Evolutionary conservation across 2,888 invertebrate species (phyloP).

Genomic region (Tetragnatha montana): DNA sequence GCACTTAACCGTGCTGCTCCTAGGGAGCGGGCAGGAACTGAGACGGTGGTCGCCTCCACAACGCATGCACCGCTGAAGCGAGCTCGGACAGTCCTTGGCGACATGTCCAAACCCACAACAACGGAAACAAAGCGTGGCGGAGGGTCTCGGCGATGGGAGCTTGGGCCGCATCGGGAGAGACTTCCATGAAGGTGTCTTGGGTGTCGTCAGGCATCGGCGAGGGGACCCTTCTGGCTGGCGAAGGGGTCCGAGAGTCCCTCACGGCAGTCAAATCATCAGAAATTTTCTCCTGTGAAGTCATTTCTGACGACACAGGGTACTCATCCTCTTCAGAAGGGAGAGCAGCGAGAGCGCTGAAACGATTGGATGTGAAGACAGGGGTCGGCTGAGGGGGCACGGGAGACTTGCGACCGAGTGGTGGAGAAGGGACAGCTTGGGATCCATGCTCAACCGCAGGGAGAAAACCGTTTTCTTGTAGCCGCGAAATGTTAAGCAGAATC

Average conservation of each 20-base stretch:
- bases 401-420: no score
- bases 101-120: background rate
- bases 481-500: no score
- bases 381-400: no score
- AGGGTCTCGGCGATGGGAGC: background rate
- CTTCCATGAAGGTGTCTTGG: background rate
- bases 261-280: background rate
- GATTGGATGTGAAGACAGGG: no score
- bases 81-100: no score
- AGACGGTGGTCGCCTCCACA: background rate
- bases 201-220: background rate
- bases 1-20: background rate
- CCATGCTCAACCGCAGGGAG: no score
- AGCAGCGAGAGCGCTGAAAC: no score
- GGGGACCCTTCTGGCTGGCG: background rate
- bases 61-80: no score
- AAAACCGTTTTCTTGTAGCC: no score
- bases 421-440: no score
- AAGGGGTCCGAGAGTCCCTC: background rate
- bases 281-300: background rate
- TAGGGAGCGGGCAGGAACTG: background rate
- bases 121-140: background rate
- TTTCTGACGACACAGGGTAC: no score
- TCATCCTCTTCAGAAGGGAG: no score
- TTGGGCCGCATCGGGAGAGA: background rate